Conservation (phyloP, 2,797 vertebrate species). For the Eulemur rubriventer region DNA sequence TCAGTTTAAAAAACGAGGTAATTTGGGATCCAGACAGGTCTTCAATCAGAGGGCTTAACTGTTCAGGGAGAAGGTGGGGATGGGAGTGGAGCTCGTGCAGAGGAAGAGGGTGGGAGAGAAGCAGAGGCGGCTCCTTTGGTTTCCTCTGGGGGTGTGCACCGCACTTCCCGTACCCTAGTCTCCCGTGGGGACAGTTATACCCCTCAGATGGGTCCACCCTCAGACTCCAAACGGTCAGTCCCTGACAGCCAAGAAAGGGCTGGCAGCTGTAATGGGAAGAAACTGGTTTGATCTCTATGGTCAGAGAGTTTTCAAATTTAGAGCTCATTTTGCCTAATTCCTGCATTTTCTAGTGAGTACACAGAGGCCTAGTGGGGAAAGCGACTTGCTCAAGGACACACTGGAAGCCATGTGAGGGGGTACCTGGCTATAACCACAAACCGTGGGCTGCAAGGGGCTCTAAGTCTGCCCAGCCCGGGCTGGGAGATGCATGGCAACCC, state of each 20-base stretch:
- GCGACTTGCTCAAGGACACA: not conserved
- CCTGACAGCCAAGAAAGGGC: not conserved
- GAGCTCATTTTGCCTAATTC: not conserved
- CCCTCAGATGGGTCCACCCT: not conserved
- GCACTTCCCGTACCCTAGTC: not conserved
- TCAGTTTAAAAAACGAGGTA: conserved; percentile 47
- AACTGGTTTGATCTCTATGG: not conserved
- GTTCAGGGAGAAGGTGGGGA: not conserved
- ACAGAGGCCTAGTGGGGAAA: not conserved
- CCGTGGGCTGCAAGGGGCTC: not conserved
- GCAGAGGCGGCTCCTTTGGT: not conserved
- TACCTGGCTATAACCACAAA: not conserved
- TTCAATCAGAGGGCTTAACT: conserved; percentile 47
- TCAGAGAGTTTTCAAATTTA: not conserved
- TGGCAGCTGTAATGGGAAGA: not conserved
- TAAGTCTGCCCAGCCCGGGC: not conserved
- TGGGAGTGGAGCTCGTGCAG: not conserved
- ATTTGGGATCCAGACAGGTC: conserved; percentile 46
- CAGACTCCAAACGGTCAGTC: not conserved
- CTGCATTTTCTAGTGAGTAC: not conserved
- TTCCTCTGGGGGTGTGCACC: not conserved
- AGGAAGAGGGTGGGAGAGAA: not conserved
- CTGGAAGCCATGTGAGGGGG: not conserved
- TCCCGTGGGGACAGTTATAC: not conserved
- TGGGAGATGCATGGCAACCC: not conserved